phyloP scores from a whole-genome alignment of 2,797 vertebrate genomes.

The Girardinus metallicus region DNA sequence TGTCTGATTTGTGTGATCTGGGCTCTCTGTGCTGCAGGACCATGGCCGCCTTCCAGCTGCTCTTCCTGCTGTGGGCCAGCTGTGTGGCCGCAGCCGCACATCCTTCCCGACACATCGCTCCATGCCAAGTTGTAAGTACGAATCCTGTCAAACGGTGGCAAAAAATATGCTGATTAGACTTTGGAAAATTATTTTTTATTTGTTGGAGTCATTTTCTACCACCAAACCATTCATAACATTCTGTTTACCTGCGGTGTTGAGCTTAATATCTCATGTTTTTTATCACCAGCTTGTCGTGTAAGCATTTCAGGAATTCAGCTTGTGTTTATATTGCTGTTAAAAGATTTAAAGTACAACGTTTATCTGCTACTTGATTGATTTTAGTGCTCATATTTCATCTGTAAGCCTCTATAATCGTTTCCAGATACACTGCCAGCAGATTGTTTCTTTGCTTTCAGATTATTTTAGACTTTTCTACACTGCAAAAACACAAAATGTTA shows the following conservation, averaged over 20 bases:
- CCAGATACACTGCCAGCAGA: neutral
- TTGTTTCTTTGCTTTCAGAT: neutral
- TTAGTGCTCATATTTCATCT: neutral
- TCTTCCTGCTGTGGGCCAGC: slow-evolving; percentile 81
- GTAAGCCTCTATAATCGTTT: neutral
- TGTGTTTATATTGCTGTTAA: neutral
- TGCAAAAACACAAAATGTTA: neutral
- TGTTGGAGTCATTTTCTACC: neutral
- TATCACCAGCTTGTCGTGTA: neutral
- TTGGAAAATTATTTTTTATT: neutral
- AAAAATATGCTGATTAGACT: neutral
- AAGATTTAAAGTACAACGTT: neutral
- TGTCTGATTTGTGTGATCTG: slow-evolving; percentile 40
- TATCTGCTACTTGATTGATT: neutral
- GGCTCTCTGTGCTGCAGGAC: slow-evolving; percentile 73
- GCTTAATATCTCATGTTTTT: neutral
- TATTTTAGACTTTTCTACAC: neutral
- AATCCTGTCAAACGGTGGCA: neutral
- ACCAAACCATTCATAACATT: neutral
- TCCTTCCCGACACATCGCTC: slow-evolving; percentile 53
- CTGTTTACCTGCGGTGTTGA: neutral
- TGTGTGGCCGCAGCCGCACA: slow-evolving; percentile 68
- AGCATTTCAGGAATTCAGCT: neutral
- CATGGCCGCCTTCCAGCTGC: slow-evolving; percentile 85
- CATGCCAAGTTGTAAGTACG: slow-evolving; percentile 87